Percentiles rank a stretch among this genome's conserved stretches.
These are phyloP conservation scores for Terebella lapidaria DNA, from an alignment of 2,888 invertebrate genomes.

Conservation along the genomic window DNA sequence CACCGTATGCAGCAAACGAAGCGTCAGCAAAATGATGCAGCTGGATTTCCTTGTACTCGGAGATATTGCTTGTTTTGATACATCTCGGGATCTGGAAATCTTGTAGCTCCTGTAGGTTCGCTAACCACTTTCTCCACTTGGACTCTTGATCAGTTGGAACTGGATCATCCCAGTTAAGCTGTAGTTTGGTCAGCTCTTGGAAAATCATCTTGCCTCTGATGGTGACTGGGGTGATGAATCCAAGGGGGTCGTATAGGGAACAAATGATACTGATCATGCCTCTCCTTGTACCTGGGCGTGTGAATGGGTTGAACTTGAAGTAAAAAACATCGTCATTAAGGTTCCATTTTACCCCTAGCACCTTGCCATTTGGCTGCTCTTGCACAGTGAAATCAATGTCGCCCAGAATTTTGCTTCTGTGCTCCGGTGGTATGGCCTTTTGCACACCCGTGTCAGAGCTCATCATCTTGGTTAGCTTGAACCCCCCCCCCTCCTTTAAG, in stretches of 20 bases:
- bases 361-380: no score
- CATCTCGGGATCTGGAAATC: background rate
- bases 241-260: slow-evolving; percentile 4
- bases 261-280: background rate
- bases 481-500: no score
- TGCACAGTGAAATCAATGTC: no score
- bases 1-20: background rate
- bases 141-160: background rate
- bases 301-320: background rate
- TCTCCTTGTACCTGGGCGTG: background rate
- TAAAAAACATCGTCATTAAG: background rate
- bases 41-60: background rate
- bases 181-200: background rate
- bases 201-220: background rate
- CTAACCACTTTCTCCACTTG: background rate
- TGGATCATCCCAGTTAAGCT: slow-evolving; percentile 1
- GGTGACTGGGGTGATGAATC: background rate
- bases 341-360: no score
- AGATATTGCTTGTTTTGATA: background rate
- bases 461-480: no score
- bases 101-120: background rate
- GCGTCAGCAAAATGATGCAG: slow-evolving; percentile 1
- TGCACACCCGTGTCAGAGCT: no score
- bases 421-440: no score
- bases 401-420: no score